Base-by-base conservation (phyloP, 2,888 invertebrate genomes). In the Bugula neritina region DNA sequence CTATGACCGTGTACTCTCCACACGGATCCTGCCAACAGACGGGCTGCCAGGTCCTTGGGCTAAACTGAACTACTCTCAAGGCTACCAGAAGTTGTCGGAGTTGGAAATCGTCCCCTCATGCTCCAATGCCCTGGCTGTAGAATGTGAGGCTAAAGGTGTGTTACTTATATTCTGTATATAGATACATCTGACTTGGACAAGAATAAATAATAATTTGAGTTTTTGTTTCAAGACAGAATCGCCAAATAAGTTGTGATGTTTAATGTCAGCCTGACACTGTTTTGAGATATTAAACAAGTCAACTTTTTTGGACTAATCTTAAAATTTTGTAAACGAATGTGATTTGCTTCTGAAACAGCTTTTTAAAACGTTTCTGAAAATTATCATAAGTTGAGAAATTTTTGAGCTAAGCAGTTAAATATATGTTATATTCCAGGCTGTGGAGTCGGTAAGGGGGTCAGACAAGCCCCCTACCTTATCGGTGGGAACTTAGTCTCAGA, bases 81-180 rank as follows among this genome's bases (percentile, higher is more conserved):
- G 63, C 3, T 25, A 63, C n/a, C 34, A 25, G n/a, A 27, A 31
- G 2, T 63, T 63, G 63, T 29, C 31, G 27, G 27, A 63, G 2
- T 29, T 63, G 5, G 34, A 63, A 31, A 21, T 13, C 3, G 29
- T 63, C 10, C 34, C 27, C 10, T 2, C 21, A 10, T 63, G 63
- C 27, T 5, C 29, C 17, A 31, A 63, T n/a, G 63, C 63, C n/a
- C 27, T 63, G 31, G 63, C 63, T 17, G 3, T 63, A n/a, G 63
- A 63, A 63, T 63, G 63, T 63, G 3, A 63, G 31, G 29, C 63
- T 63, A 63, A 63, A 63, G 63, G 63, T 63, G 34, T 31, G 63
- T 23, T 17, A n/a, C 5, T 43, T 5, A 43, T 43, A 43, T 43
- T 10, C n/a, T n/a, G n/a, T n/a, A n/a, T n/a, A n/a, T n/a, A n/a